These are phyloP conservation scores for Tupaia tana DNA, from an alignment of 2,113 vertebrate species.

Conservation along the genomic window DNA sequence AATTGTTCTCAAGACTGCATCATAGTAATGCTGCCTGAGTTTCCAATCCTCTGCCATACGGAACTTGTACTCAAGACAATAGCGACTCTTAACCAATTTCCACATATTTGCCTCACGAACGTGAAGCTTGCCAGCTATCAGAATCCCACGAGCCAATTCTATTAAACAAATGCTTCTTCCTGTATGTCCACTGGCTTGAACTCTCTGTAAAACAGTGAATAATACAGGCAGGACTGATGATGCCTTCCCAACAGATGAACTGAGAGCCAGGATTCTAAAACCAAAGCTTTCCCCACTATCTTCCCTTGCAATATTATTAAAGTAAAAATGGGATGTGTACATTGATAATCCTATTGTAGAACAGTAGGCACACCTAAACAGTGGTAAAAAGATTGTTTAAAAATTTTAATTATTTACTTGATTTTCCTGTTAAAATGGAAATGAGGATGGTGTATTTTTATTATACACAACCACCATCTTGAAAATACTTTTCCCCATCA, in stretches of 20 bases:
- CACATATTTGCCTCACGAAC: neutral
- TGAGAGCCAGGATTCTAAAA: neutral
- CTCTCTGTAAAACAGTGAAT: neutral
- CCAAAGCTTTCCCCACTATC: neutral
- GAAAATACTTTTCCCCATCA: neutral
- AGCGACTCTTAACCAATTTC: neutral
- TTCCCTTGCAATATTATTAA: neutral
- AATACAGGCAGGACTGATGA: neutral
- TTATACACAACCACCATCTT: neutral
- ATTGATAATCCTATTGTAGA: neutral
- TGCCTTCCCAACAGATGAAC: neutral
- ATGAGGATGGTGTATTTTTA: neutral
- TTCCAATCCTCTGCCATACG: neutral
- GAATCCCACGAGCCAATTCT: neutral
- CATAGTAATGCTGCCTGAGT: neutral
- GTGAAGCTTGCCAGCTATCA: neutral
- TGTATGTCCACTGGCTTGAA: neutral
- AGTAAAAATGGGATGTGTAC: neutral
- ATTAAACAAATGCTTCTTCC: neutral
- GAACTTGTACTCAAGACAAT: neutral
- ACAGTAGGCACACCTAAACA: neutral
- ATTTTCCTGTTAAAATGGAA: slow-evolving; percentile 46
- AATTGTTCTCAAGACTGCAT: neutral
- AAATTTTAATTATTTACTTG: neutral
- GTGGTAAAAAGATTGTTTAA: neutral